Evolutionary conservation across 92 coral and sea anemone species (phyloP).

Genomic region (Zoanthus sansibaricus): DNA sequence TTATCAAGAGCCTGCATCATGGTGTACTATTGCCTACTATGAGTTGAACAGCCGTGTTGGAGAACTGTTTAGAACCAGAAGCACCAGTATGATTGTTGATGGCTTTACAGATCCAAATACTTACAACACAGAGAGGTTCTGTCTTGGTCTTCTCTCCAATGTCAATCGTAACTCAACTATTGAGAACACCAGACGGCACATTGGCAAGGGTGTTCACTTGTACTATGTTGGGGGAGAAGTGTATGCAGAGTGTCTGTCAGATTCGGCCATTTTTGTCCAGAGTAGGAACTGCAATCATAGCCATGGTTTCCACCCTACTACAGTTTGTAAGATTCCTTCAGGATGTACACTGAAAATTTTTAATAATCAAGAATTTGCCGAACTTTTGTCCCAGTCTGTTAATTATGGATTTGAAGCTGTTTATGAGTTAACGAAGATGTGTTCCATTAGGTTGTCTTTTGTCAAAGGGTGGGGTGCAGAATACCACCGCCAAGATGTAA

Average conservation of each 20-base stretch:
- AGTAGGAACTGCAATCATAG: slow-evolving; percentile 98
- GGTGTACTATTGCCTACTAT: slow-evolving; percentile 98
- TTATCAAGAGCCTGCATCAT: slow-evolving; percentile 95
- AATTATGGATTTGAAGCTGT: slow-evolving; percentile 99
- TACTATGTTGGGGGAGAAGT: slow-evolving; percentile 99
- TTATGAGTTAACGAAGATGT: slow-evolving; percentile 99
- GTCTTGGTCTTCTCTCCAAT: slow-evolving; percentile 89
- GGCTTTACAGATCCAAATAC: slow-evolving; percentile 99
- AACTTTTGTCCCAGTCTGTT: slow-evolving; percentile 97
- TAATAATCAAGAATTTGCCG: slow-evolving; percentile 99
- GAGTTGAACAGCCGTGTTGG: slow-evolving; percentile 98
- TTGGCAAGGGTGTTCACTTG: slow-evolving; percentile 97
- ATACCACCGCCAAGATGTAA: slow-evolving; percentile 98
- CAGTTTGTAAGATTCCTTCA: slow-evolving; percentile 98
- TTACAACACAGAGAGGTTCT: slow-evolving; percentile 96
- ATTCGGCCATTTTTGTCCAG: slow-evolving; percentile 98
- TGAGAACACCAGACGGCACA: slow-evolving; percentile 96
- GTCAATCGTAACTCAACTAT: slow-evolving; percentile 99
- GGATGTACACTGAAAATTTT: slow-evolving; percentile 95
- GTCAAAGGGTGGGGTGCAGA: slow-evolving; percentile 99
- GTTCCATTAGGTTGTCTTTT: slow-evolving; percentile 94
- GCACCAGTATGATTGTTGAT: slow-evolving; percentile 94
- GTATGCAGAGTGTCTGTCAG: slow-evolving; percentile 98
- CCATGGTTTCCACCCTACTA: slow-evolving; percentile 98
- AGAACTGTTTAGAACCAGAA: slow-evolving; percentile 88